Base-by-base conservation (phyloP, 2,888 invertebrate species). In the Mythimna impura region DNA sequence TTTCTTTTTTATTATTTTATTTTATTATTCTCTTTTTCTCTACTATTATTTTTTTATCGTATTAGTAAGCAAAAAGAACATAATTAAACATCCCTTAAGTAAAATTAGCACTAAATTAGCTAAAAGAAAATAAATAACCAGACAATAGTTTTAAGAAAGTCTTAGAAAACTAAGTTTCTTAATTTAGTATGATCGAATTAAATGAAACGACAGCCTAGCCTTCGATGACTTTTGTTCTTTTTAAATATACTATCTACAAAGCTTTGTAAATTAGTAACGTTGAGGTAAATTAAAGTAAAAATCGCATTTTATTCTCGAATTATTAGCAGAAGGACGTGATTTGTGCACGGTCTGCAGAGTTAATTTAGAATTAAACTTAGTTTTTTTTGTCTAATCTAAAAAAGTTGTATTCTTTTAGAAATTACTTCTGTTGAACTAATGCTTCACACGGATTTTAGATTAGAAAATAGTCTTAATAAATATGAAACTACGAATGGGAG, bases 301-400 rank as follows among this genome's bases (percentile, higher is more conserved):
- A 77, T 70, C 14, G 22, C 17, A 14, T 58, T 57, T 70, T 62
- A 20, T 52, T 43, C 47, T 30, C 20, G n/a, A 2, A 14, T 36
- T 54, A 14, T 76, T 77, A 20, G n/a, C 3, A 20, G 12, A 36
- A 47, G 52, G 54, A 71, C 78, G 76, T 77, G 71, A 71, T 64
- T 47, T 54, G 20, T 77, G 43, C 52, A 77, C 70, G 43, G 62
- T 76, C 22, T 52, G 20, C 3, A 63, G 57, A 10, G 63, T 36
- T 36, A 55, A 58, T 43, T 77, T 22, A 14, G 20, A 30, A 54
- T 54, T 30, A 22, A 55, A 40, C 14, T 75, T 47, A 3, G 0
- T 47, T 67, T 73, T 47, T 34, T 68, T 30, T 30, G 8, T 22
- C 1, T 40, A 10, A 9, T 17, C 6, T 14, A 30, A 22, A 47